A percentile compares a stretch with the other conserved stretches of the same genome.
These are phyloP conservation scores for Pandemis cinnamomeana DNA, from an alignment of 2,888 invertebrate species.

Conservation along the genomic window DNA sequence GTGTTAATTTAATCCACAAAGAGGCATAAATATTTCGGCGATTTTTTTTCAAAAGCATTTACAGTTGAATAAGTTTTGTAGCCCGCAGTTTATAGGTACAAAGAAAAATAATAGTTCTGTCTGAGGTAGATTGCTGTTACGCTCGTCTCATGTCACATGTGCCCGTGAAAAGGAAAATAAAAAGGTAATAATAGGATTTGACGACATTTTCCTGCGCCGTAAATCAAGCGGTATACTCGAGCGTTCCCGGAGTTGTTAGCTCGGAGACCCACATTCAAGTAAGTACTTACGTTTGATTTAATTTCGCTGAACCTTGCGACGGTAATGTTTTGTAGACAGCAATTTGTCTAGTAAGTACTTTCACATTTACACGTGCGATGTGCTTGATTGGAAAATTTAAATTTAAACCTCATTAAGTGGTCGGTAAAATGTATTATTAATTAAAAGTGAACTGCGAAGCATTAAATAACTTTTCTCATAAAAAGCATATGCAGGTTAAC, in stretches of 20 bases:
- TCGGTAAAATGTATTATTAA: background rate
- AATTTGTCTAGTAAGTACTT: background rate
- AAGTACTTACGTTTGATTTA: conserved; percentile 5
- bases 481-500: background rate
- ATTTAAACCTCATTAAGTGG: background rate
- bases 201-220: conserved; percentile 35
- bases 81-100: background rate
- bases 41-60: background rate
- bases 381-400: background rate
- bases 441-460: background rate
- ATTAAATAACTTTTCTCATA: background rate
- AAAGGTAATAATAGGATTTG: conserved; percentile 41
- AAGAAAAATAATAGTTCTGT: conserved; percentile 14
- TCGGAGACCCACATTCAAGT: conserved; percentile 16
- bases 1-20: no score
- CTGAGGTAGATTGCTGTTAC: conserved; percentile 20
- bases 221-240: conserved; percentile 33
- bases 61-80: background rate
- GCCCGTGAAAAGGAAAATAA: conserved; percentile 39
- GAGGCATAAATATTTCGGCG: no score
- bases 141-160: conserved; percentile 35
- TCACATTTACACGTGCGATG: background rate
- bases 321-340: background rate
- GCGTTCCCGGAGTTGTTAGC: conserved; percentile 20
- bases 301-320: background rate